Evolutionary conservation across 1,140 invertebrate genomes (phyloP).

Genomic region (Nylanderia fulva): DNA sequence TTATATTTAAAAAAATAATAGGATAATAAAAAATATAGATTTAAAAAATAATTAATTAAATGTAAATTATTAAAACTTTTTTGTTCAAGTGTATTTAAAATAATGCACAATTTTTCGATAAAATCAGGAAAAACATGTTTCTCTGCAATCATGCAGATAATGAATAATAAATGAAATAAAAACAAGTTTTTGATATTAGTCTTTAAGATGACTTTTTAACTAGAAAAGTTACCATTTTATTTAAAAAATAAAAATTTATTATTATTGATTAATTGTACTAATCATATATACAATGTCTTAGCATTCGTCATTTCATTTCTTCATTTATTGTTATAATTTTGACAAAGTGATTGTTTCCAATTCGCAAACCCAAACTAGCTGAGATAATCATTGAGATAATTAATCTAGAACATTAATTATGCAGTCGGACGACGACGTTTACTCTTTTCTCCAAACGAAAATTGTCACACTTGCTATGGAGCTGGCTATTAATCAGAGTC

Average conservation of each 20-base stretch:
- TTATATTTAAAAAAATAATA: no score
- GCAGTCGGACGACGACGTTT: background rate
- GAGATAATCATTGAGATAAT: slow-evolving; percentile 25
- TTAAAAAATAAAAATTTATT: background rate
- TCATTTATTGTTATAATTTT: background rate
- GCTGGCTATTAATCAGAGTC: slow-evolving; percentile 25
- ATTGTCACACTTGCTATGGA: slow-evolving; percentile 2
- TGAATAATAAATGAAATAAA: background rate
- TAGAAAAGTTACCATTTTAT: background rate
- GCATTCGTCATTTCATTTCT: no score
- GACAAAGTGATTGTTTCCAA: background rate
- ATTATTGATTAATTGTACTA: background rate
- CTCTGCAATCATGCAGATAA: background rate
- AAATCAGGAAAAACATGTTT: background rate
- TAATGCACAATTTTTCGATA: background rate
- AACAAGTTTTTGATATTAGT: background rate
- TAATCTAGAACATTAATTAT: slow-evolving; percentile 43
- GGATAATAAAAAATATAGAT: no score
- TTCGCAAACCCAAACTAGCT: background rate
- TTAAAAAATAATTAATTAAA: no score
- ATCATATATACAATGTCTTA: no score
- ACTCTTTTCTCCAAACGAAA: slow-evolving; percentile 16
- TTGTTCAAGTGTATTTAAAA: background rate
- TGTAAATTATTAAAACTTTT: no score
- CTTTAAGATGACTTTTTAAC: background rate